Base-by-base conservation (phyloP, 2,797 vertebrate species). In the Falco biarmicus region DNA sequence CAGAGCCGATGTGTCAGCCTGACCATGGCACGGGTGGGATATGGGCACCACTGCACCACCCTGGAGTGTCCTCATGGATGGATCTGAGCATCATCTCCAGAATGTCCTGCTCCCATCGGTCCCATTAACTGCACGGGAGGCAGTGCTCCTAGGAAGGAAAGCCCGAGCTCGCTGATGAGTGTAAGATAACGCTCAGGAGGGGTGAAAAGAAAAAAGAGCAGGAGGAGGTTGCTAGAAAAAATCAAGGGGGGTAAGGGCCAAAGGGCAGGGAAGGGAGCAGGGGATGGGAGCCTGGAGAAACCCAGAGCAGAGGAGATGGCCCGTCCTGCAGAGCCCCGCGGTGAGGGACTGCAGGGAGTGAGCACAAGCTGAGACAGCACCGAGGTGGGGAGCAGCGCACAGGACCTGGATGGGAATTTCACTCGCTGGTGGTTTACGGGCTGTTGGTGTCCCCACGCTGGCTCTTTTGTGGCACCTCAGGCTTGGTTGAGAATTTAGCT, bases 311-410 rank as follows among this genome's bases (percentile, higher is more conserved):
- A 78, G 31, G 59, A 74, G 41, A 21, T 48, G 61, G 7, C 32
- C 26, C 3, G 1, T 79, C 11, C 53, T 41, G 22, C 45, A n/a
- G n/a, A 71, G 32, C 47, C 8, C 28, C 3, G 0, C 20, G 43
- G 54, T 0, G 1, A 63, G 13, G 26, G 48, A 32, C 11, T 24
- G 39, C 10, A 2, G 14, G 21, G 21, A 84, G 15, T 28, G 77
- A 74, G 14, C 1, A 0, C 32, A 51, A 65, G 24, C 8, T 3
- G 9, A 65, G n/a, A 18, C 22, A 57, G 51, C 68, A 47, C 4
- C 0, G 1, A 84, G 15, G 20, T 48, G 39, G 20, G 34, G 80
- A 86, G 54, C 61, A 51, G 61, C 57, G 28, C 0, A 0, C 1
- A 2, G 21, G 41, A 82, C 32, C 20, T 19, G 26, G 45, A 16